Conservation (phyloP, 2,113 vertebrate species). For the Calonectris borealis region DNA sequence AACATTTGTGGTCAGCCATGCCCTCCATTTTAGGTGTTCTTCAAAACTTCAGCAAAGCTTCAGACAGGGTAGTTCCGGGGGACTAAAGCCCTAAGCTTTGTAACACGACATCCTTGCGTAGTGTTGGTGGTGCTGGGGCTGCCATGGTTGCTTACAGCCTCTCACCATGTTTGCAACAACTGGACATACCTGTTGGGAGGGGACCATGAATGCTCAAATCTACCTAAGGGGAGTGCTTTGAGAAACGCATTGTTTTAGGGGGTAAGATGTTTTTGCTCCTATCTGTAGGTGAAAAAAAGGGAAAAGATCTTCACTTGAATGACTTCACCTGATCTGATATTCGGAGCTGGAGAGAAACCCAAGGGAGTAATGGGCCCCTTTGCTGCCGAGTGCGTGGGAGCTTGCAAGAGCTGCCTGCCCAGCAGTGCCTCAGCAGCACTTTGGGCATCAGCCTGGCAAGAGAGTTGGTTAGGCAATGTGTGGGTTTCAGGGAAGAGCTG, state of each 20-base stretch:
- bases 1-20: not conserved
- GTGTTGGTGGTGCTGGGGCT: not conserved
- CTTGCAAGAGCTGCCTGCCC: not conserved
- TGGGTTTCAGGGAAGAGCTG: not conserved
- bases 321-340: not conserved
- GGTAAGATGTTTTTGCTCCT: not conserved
- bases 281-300: not conserved
- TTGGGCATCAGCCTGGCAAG: not conserved
- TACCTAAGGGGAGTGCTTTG: not conserved
- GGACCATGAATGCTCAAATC: not conserved
- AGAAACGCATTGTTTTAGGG: accelerated
- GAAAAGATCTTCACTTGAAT: not conserved
- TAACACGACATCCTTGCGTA: not conserved
- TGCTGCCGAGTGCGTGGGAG: not conserved
- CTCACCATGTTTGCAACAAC: not conserved
- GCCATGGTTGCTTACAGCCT: not conserved
- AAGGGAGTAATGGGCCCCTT: not conserved
- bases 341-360: not conserved
- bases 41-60: not conserved
- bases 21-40: not conserved
- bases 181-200: not conserved
- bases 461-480: accelerated
- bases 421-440: not conserved
- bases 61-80: not conserved
- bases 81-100: not conserved